Conservation (phyloP, 2,888 invertebrate species). For the Vesta saturnalis region DNA sequence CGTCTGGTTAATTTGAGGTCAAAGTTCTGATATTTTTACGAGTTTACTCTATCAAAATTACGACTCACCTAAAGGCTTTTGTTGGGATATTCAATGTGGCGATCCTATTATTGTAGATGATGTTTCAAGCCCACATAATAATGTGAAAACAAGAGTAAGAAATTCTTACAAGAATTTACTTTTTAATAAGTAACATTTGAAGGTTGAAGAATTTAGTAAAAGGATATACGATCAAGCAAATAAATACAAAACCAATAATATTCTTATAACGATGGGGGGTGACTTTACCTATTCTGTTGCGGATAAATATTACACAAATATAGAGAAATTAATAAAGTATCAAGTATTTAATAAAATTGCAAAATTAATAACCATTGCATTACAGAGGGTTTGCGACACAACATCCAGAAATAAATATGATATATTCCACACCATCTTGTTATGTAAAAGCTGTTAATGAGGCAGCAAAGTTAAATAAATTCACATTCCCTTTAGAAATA, state of each 20-base stretch:
- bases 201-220: constrained; percentile 52
- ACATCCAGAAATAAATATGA: constrained; percentile 65
- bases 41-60: constrained; percentile 74
- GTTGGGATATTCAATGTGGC: constrained; percentile 76
- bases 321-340: constrained; percentile 80
- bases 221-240: constrained; percentile 60
- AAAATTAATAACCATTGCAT: too few relatives aligned
- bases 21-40: constrained; percentile 62
- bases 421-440: constrained; percentile 85
- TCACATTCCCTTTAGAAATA: constrained; percentile 60
- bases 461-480: constrained; percentile 53
- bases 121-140: constrained; percentile 70
- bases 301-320: constrained; percentile 70
- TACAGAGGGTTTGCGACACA: constrained; percentile 10
- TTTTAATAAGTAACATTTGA: too few relatives aligned
- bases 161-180: too few relatives aligned
- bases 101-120: constrained; percentile 75
- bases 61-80: constrained; percentile 76
- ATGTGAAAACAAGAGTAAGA: constrained; percentile 68
- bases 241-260: constrained; percentile 68
- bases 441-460: constrained; percentile 76
- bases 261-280: constrained; percentile 77
- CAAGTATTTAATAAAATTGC: too few relatives aligned
- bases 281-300: constrained; percentile 78
- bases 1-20: constrained; percentile 20